Evolutionary conservation across 2,113 vertebrate genomes (phyloP), one percentile per base, ranked within the genome.

Genomic region (Istiophorus platypterus): DNA sequence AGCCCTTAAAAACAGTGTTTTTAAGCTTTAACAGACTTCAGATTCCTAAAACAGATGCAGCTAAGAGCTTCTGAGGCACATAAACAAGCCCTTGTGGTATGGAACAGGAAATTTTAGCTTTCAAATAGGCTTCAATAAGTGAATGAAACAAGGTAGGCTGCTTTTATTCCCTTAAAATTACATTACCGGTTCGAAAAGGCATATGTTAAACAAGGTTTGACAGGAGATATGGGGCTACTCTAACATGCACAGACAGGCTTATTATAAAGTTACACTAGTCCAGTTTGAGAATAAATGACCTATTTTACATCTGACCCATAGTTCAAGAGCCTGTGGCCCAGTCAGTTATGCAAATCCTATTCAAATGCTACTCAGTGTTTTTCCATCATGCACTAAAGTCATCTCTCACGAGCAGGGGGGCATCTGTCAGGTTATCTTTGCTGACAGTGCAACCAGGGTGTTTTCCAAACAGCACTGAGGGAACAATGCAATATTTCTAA

Each of bases 351-450:
- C 27, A 80, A 80, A 82, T 52, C 22, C 22, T 41, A 3, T 45
- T 66, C 52, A 84, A 24, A 39, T 45, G 56, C 54, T 59, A 6
- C 39, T 37, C 54, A 17, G 31, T 57, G 58, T 69, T 80, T 52
- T 62, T 7, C 54, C 1, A 14, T 42, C 70, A 34, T 7, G n/a
- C 74, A 66, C 49, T 34, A 73, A 78, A 64, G 72, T 71, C 56
- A 77, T 17, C 18, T 72, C 34, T 68, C 61, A 34, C 69, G 56
- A 75, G 72, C 75, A 78, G 13, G 34, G 59, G 71, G 58, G 41
- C 51, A 31, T 62, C 39, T 57, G 76, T 79, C 52, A 17, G 67
- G 58, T 75, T 82, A 86, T 88, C 85, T 85, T 54, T 89, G 75
- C 85, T 90, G 92, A 82, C 84, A n/a, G 37, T 45, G 85, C 83